Evolutionary conservation across 1,140 invertebrate species (phyloP).

Genomic region (Pomacea maculata): DNA sequence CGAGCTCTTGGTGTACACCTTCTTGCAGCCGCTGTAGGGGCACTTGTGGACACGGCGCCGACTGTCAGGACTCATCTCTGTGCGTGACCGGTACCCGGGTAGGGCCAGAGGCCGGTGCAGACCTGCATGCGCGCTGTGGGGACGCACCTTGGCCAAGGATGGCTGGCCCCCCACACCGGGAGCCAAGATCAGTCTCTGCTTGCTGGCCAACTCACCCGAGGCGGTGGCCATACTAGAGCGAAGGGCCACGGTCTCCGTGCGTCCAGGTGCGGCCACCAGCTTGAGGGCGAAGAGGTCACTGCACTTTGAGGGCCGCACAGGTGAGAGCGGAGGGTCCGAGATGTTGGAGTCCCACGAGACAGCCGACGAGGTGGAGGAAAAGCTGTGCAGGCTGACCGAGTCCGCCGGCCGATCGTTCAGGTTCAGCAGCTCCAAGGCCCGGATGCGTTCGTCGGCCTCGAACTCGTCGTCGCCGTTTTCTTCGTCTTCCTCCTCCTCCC

Average conservation of each 20-base stretch:
- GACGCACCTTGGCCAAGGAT: conserved; percentile 24
- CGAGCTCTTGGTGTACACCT: conserved; percentile 99
- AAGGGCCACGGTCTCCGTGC: conserved; percentile 52
- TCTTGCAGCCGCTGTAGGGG: conserved; percentile 92
- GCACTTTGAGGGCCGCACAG: conserved; percentile 45
- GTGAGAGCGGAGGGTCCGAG: conserved; percentile 59
- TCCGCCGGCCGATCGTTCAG: conserved; percentile 52
- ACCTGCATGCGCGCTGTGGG: conserved; percentile 41
- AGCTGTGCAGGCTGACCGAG: conserved; percentile 58
- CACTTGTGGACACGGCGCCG: conserved; percentile 69
- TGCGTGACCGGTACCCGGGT: conserved; percentile 7
- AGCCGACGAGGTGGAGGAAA: conserved; percentile 61
- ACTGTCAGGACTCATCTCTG: conserved; percentile 56
- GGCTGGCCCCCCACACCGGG: neutral
- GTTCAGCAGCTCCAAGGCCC: conserved; percentile 56
- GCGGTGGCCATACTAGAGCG: conserved; percentile 24
- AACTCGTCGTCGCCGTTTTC: conserved; percentile 41
- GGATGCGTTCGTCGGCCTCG: conserved; percentile 49
- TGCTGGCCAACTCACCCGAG: conserved; percentile 1
- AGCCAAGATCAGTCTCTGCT: conserved; percentile 34
- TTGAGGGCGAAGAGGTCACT: conserved; percentile 60
- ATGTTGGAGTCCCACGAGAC: conserved; percentile 66
- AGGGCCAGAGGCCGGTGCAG: conserved; percentile 34
- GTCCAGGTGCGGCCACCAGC: conserved; percentile 55
- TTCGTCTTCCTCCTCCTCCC: conserved; percentile 34